Evolutionary conservation across 2,888 invertebrate species (phyloP).

Genomic region (Hesperia comma): DNA sequence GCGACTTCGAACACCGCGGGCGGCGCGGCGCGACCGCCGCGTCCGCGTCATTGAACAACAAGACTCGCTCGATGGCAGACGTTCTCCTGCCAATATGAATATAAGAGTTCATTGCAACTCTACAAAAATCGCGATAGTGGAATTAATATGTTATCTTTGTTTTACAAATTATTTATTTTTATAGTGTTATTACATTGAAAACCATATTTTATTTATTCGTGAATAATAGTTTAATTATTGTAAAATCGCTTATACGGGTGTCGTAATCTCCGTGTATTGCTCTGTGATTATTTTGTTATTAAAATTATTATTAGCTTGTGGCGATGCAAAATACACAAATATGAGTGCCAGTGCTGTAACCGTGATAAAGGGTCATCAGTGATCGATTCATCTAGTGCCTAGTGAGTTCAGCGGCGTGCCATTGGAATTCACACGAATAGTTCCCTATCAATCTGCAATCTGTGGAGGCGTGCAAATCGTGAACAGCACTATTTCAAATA

Average conservation of each 20-base stretch:
- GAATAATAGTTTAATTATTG: constrained; percentile 79
- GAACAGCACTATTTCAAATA: constrained; percentile 81
- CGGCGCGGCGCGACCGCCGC: constrained; percentile 71
- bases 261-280: constrained; percentile 73
- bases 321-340: constrained; percentile 60
- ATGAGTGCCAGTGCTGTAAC: constrained; percentile 72
- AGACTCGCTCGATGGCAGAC: constrained; percentile 83
- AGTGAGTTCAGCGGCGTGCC: constrained; percentile 68
- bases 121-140: constrained; percentile 80
- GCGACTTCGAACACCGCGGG: constrained; percentile 67
- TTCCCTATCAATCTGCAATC: constrained; percentile 64
- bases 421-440: constrained; percentile 61
- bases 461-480: constrained; percentile 74
- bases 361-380: constrained; percentile 62
- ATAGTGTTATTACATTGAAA: constrained; percentile 77
- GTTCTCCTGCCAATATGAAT: constrained; percentile 82
- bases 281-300: constrained; percentile 78
- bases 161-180: constrained; percentile 80
- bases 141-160: constrained; percentile 78
- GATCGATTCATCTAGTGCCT: constrained; percentile 62
- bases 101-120: constrained; percentile 75
- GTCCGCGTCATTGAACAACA: constrained; percentile 83
- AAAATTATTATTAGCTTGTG: constrained; percentile 64
- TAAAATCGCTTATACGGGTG: constrained; percentile 68
- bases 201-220: constrained; percentile 81